Base-by-base conservation (phyloP, 1,140 invertebrate species). In the Drosophila malerkotliana region DNA sequence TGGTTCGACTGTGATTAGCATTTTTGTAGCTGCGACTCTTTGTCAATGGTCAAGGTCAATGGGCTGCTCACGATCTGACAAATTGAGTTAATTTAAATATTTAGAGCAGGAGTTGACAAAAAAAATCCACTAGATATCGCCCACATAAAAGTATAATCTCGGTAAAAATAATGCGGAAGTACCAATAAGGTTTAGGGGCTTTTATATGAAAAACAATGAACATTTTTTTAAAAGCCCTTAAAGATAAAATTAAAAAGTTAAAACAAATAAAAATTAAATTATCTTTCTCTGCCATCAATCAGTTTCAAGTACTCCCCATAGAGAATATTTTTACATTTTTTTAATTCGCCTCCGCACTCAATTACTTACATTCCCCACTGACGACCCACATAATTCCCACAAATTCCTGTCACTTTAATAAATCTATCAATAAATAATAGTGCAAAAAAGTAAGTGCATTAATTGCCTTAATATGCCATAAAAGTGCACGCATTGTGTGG, bases 1-100 rank as follows among this genome's bases (percentile, higher is more conserved):
- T 59, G 53, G 37, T 6, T 41, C 28, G 6, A 14, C 14, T 52
- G n/a, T 18, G 8, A 37, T 37, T 37, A 37, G 34, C 34, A 37
- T 37, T n/a, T 44, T 45, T 67, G 14, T 18, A n/a, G 64, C 28
- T 49, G 56, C 53, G 56, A 49, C 32, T 41, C 32, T 47, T n/a
- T 34, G 41, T 32, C 14, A 55, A 56, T 39, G 37, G 30, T 66
- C 77, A 84, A 85, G 81, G 80, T 72, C 80, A 72, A 72, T 67
- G 60, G 9, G 45, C 58, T 66, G 41, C 78, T 51, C 67, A 54
- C 78, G 61, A 67, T 9, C 62, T 68, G 72, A 84, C 81, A 80
- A 85, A 84, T 85, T 84, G 72, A 54, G 56, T 59, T 80, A 55
- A 84, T 84, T 84, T 84, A 34, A 68, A 80, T 85, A 85, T 83